Evolutionary conservation across 92 coral and sea anemone species (phyloP).

Genomic region (Anthopleura xanthogrammica): DNA sequence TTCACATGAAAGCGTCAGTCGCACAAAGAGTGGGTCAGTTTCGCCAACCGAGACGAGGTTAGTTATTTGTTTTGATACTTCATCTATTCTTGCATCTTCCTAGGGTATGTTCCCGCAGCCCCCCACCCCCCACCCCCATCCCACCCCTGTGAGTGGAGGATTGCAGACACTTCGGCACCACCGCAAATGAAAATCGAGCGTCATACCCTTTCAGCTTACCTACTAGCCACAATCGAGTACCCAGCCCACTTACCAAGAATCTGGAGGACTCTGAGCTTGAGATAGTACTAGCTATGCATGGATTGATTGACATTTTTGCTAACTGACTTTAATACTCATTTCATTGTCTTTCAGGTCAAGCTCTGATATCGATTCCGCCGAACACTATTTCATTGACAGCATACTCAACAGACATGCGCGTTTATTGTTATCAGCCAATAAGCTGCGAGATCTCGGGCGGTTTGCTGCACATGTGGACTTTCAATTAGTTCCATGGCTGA

Average conservation of each 20-base stretch:
- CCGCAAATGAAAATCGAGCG: too few relatives aligned
- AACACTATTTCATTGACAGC: constrained; percentile 87
- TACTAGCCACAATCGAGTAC: too few relatives aligned
- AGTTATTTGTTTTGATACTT: neutral
- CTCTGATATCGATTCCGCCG: constrained; percentile 66
- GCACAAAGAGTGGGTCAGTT: constrained; percentile 37
- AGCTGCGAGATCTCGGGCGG: constrained; percentile 89
- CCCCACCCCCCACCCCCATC: neutral
- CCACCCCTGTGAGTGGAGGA: too few relatives aligned
- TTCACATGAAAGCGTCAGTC: constrained; percentile 27
- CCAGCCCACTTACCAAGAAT: too few relatives aligned
- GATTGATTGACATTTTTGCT: neutral
- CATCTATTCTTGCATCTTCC: too few relatives aligned
- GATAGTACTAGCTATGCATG: too few relatives aligned
- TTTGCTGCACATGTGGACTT: constrained; percentile 90
- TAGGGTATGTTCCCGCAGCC: neutral
- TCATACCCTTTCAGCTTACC: too few relatives aligned
- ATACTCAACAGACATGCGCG: constrained; percentile 96
- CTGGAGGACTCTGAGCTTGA: too few relatives aligned
- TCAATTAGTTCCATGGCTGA: constrained; percentile 85
- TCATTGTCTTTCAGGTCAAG: constrained; percentile 1
- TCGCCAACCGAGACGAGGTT: constrained; percentile 50
- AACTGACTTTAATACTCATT: neutral
- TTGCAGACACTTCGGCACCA: too few relatives aligned
- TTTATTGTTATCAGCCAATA: constrained; percentile 68